Evolutionary conservation across 2,888 invertebrate genomes (phyloP).

Genomic region (Theretra japonica): DNA sequence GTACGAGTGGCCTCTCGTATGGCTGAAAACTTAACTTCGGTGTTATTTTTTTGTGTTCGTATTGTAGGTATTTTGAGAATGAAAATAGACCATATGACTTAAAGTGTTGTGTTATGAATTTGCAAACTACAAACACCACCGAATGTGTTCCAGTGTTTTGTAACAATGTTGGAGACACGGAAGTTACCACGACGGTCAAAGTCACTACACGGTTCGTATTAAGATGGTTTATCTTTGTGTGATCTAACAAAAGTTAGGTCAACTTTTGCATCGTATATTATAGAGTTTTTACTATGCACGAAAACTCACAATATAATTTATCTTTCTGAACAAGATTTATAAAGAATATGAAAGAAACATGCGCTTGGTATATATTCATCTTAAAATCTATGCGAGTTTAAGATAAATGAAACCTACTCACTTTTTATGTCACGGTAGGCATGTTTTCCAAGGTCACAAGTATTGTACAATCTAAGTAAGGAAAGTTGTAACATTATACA

Average conservation of each 20-base stretch:
- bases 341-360: not conserved
- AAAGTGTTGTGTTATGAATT: slow-evolving; percentile 76
- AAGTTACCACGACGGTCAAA: slow-evolving; percentile 75
- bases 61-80: slow-evolving; percentile 52
- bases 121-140: slow-evolving; percentile 64
- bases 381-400: not conserved
- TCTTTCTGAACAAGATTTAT: not conserved
- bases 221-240: slow-evolving; percentile 22
- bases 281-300: not conserved
- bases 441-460: slow-evolving; percentile 5
- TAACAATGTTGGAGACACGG: slow-evolving; percentile 76
- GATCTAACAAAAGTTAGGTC: not conserved
- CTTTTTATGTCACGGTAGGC: not conserved
- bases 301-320: not conserved
- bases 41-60: slow-evolving; percentile 54
- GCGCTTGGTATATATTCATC: not conserved
- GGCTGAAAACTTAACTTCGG: slow-evolving; percentile 35
- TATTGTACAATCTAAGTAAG: not conserved
- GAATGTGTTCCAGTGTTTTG: slow-evolving; percentile 56
- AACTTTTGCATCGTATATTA: not conserved
- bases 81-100: slow-evolving; percentile 69
- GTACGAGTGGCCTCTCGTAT: slow-evolving; percentile 31
- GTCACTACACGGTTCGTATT: slow-evolving; percentile 76
- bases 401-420: slow-evolving; percentile 1
- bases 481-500: slow-evolving; percentile 5